These are phyloP conservation scores for Patella pellucida DNA, from an alignment of 2,888 invertebrate species.

Conservation along the genomic window DNA sequence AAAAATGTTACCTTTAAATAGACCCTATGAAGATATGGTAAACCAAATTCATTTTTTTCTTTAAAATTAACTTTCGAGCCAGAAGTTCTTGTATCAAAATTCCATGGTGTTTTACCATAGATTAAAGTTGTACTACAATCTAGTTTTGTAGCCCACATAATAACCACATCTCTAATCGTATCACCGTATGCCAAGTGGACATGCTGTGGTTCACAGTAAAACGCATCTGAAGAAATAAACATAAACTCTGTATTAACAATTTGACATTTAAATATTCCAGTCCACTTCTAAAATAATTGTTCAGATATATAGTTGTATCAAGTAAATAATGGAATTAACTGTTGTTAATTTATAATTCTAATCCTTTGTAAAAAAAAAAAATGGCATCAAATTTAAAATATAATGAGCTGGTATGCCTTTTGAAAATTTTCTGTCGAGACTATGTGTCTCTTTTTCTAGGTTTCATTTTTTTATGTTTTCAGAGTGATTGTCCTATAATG, in stretches of 20 bases:
- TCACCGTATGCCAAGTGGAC: constrained; percentile 53
- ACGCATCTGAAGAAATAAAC: constrained; percentile 21
- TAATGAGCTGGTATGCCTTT: no score
- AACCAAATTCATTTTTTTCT: constrained; percentile 14
- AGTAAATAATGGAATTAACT: no score
- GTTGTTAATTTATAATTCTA: no score
- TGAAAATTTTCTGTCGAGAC: no score
- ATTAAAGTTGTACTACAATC: constrained; percentile 15
- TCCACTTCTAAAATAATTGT: no score
- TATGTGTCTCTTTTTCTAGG: no score
- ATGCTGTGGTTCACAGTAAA: constrained; percentile 41
- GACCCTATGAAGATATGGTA: neutral
- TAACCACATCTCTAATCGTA: constrained; percentile 43
- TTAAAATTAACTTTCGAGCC: constrained; percentile 20
- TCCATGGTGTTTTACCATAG: constrained; percentile 19
- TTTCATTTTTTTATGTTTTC: no score
- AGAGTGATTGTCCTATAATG: no score
- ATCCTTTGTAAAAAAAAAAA: no score
- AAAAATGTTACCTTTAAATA: constrained; percentile 8
- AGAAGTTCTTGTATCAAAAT: constrained; percentile 12
- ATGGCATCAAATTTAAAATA: no score
- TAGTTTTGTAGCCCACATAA: constrained; percentile 55
- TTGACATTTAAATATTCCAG: no score
- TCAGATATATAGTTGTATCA: no score
- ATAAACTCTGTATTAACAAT: neutral